These are phyloP conservation scores for Falco concolor DNA, from an alignment of 2,797 vertebrate species.

Conservation along the genomic window DNA sequence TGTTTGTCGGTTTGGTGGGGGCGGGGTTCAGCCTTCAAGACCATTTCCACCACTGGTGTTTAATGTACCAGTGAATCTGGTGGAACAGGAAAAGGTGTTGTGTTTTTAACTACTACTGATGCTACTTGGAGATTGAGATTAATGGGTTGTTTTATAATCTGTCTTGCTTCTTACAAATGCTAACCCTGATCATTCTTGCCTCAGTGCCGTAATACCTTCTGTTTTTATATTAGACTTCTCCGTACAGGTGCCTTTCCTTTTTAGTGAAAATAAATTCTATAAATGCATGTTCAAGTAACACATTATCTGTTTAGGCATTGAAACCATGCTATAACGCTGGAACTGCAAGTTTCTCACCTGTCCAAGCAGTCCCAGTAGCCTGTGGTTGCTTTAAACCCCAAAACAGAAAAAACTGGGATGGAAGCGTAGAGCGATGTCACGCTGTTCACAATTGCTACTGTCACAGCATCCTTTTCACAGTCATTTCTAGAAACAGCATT, in stretches of 20 bases:
- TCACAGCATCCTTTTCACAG: slow-evolving; percentile 85
- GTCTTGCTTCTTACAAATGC: neutral
- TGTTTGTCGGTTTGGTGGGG: neutral
- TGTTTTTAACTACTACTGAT: neutral
- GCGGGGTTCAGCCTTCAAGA: neutral
- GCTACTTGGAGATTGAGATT: neutral
- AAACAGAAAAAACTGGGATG: slow-evolving; percentile 85
- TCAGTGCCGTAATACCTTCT: neutral
- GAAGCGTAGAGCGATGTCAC: slow-evolving; percentile 88
- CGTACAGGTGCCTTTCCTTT: neutral
- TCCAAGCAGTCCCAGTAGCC: slow-evolving; percentile 75
- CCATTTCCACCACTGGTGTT: neutral
- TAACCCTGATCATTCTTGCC: neutral
- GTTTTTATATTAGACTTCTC: neutral
- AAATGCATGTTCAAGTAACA: neutral
- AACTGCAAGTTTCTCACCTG: slow-evolving; percentile 66
- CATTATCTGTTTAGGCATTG: neutral
- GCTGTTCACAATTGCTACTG: slow-evolving; percentile 86
- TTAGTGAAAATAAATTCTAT: neutral
- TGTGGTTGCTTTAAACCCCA: slow-evolving; percentile 89
- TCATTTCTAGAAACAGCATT: slow-evolving; percentile 79
- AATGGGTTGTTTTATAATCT: neutral
- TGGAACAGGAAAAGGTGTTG: neutral
- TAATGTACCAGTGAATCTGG: neutral
- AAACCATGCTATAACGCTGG: neutral